These are phyloP conservation scores for Thunnus thynnus DNA, from an alignment of 2,113 vertebrate genomes.

Conservation along the genomic window DNA sequence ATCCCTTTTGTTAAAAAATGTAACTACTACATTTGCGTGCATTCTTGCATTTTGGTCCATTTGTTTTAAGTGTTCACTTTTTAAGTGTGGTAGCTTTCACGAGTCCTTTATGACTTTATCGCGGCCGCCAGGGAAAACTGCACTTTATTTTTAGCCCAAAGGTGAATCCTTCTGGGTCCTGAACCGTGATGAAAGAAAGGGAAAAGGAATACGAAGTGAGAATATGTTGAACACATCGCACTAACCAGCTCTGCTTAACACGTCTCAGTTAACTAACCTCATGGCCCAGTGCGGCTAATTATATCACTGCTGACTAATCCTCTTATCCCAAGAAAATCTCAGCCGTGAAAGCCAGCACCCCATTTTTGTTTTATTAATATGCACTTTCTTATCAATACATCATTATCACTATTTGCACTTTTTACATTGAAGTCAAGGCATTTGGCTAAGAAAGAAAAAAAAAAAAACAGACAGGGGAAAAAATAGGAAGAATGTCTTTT, in stretches of 20 bases:
- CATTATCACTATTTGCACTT: conserved; percentile 79
- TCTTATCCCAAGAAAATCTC: conserved; percentile 65
- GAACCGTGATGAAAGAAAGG: background rate
- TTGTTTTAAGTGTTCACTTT: background rate
- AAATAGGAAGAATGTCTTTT: conserved; percentile 60
- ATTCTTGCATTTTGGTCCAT: background rate
- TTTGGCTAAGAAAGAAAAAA: conserved; percentile 79
- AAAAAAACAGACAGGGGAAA: conserved; percentile 15
- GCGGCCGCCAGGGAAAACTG: background rate
- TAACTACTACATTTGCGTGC: background rate
- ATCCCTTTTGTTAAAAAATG: background rate
- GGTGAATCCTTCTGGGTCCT: background rate
- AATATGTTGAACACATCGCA: conserved; percentile 1
- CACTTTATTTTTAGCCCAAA: background rate
- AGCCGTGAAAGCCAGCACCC: conserved; percentile 60
- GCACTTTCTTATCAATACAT: conserved; percentile 82
- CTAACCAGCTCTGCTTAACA: conserved; percentile 29
- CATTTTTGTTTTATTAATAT: conserved; percentile 82
- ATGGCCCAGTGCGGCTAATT: conserved; percentile 49
- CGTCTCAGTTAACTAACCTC: background rate
- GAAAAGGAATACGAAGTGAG: background rate
- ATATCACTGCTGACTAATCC: conserved; percentile 66
- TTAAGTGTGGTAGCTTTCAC: background rate
- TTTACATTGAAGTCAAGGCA: conserved; percentile 82
- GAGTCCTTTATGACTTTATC: background rate